phyloP scores from a whole-genome alignment of 64 coral and sea anemone genomes.

The Platygyra sinensis region DNA sequence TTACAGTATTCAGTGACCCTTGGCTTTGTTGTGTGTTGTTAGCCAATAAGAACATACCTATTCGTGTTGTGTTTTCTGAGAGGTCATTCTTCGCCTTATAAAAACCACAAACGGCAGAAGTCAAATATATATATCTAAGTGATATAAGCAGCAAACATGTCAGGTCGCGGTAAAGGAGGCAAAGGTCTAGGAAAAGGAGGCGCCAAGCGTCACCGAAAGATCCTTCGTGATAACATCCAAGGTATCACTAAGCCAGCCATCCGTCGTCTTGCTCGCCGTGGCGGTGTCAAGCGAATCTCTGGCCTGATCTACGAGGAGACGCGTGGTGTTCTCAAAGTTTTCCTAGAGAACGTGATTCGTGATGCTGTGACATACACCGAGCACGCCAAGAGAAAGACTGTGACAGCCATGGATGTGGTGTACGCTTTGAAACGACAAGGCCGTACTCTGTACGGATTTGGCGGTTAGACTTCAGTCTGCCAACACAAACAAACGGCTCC shows the following conservation, averaged over 20 bases:
- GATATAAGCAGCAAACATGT: too few species aligned
- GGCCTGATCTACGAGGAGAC: conserved; percentile 76
- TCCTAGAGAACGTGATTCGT: conserved; percentile 69
- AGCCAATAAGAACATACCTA: too few species aligned
- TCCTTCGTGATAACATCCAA: conserved; percentile 68
- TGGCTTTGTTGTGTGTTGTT: too few species aligned
- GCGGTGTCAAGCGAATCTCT: conserved; percentile 70
- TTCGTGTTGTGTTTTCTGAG: too few species aligned
- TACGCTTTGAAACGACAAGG: conserved; percentile 71
- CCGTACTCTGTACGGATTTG: conserved; percentile 70
- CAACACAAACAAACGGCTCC: too few species aligned
- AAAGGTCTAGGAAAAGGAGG: conserved; percentile 77
- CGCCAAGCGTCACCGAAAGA: conserved; percentile 71
- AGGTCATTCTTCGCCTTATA: too few species aligned
- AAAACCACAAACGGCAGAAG: too few species aligned
- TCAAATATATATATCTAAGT: too few species aligned
- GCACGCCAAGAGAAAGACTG: conserved; percentile 72
- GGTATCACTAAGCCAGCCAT: conserved; percentile 71
- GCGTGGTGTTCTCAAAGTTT: conserved; percentile 71
- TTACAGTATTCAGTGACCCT: too few species aligned
- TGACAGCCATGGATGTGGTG: conserved; percentile 73
- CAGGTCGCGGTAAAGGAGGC: conserved; percentile 68
- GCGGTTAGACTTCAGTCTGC: conserved; percentile 77
- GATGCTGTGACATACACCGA: conserved; percentile 75
- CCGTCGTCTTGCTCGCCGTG: conserved; percentile 73